phyloP scores from a whole-genome alignment of 2,888 invertebrate genomes.

The Tipula confusa region DNA sequence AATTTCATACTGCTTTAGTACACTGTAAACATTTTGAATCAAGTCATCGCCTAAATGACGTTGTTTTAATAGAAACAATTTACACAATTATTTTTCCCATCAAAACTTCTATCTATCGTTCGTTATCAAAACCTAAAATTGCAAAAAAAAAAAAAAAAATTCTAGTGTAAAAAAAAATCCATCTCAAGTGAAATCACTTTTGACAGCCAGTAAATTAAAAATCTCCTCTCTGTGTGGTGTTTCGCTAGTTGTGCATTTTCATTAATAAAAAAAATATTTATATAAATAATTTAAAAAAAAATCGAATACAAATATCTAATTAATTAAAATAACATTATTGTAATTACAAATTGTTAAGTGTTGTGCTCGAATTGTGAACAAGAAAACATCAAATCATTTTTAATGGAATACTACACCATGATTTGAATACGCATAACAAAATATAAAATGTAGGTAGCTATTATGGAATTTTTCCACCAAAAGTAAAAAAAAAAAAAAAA shows the following conservation, averaged over 20 bases:
- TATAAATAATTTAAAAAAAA: no score
- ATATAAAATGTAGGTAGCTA: not conserved
- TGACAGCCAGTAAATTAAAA: slow-evolving; percentile 26
- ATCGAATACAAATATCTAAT: not conserved
- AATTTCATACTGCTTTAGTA: not conserved
- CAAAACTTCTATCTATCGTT: not conserved
- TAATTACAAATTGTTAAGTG: not conserved
- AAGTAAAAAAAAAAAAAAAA: not conserved
- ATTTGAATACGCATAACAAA: not conserved
- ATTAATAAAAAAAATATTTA: not conserved
- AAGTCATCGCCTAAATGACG: not conserved
- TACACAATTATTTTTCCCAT: not conserved
- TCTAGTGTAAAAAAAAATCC: not conserved
- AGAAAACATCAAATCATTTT: not conserved
- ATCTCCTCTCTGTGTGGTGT: slow-evolving; percentile 13
- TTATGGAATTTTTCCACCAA: not conserved
- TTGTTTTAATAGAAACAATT: not conserved
- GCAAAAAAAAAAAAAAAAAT: not conserved
- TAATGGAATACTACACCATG: not conserved
- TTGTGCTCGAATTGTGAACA: not conserved
- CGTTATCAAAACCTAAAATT: not conserved
- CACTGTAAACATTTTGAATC: not conserved
- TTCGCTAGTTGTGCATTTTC: not conserved
- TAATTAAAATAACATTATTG: not conserved
- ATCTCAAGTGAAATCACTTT: not conserved